Conservation (phyloP, 2,888 invertebrate genomes). For the Strigamia transsilvanica region DNA sequence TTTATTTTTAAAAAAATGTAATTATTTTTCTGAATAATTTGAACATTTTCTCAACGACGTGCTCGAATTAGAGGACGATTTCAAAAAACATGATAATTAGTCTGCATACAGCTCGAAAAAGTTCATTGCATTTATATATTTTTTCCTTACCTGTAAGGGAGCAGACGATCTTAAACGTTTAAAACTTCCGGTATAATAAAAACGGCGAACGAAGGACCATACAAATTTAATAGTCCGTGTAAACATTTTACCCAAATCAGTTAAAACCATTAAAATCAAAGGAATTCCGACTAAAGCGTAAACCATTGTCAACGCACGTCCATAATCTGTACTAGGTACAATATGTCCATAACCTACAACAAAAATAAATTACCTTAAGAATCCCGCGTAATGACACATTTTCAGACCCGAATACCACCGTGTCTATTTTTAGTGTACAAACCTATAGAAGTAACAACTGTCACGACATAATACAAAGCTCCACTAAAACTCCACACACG, state of each 20-base stretch:
- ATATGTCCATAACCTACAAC: constrained; percentile 92
- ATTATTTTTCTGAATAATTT: too few relatives aligned
- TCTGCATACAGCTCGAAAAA: too few relatives aligned
- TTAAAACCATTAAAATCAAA: constrained; percentile 89
- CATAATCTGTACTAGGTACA: constrained; percentile 85
- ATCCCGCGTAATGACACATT: too few relatives aligned
- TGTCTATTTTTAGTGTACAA: too few relatives aligned
- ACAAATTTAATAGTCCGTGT: constrained; percentile 88
- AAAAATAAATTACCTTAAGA: too few relatives aligned
- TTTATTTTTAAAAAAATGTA: too few relatives aligned
- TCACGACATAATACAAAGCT: constrained; percentile 22
- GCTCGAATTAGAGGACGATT: too few relatives aligned
- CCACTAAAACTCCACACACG: constrained; percentile 50
- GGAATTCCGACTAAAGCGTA: constrained; percentile 97
- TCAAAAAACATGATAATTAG: too few relatives aligned
- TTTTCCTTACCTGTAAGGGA: too few relatives aligned
- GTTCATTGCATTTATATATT: too few relatives aligned
- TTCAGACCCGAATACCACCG: too few relatives aligned
- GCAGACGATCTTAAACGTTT: constrained; percentile 61
- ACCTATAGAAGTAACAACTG: constrained; percentile 45
- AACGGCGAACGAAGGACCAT: constrained; percentile 68
- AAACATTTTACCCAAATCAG: constrained; percentile 93
- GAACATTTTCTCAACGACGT: too few relatives aligned
- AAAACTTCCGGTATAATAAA: constrained; percentile 61
- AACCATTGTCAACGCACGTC: constrained; percentile 85